Base-by-base conservation (phyloP, 2,113 vertebrate species). In the Baryphthengus martii region DNA sequence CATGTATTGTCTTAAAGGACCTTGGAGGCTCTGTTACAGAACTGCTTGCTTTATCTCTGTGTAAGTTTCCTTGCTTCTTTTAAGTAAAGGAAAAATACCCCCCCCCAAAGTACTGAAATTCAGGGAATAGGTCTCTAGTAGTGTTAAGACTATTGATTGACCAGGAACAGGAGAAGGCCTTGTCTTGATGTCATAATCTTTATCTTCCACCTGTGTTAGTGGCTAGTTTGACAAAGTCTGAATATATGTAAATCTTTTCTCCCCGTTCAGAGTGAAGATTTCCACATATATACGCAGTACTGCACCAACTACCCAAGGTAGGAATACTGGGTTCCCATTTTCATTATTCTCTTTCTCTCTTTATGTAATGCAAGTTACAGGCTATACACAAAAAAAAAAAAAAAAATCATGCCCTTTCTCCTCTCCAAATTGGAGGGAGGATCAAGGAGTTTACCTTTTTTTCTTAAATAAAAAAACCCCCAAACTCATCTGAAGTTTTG, bases 291-390 rank as follows among this genome's bases (percentile, higher is more conserved):
- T 70, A 99, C 99, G 0, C 99, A 99, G 96, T 99, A 99, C 94
- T 99, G 99, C 97, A 99, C 99, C 76, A 99, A 99, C 97, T 99
- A 99, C 74, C 99, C 99, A 68, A 98, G 99, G 99, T 99, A 98
- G 15, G 97, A 44, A 33, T 63, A 18, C 33, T 63, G 62, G 5
- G 4, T 61, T 95, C 23, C 63, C 11, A 77, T 89, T 65, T 63
- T 85, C 18, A 3, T 74, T 77, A 88, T 42, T 53, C 19, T n/a
- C 17, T 75, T 88, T 23, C 6, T 29, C 19, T 37, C 13, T 47
- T 65, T 53, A 8, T 52, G 18, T 76, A 65, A 89, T 42, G 15
- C 35, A 71, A 86, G 11, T 70, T 79, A 52, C 7, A 61, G 8
- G 23, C 44, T 29, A 16, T 19, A 8, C 0, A 56, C 9, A 59